These are phyloP conservation scores for Pseudomugil gertrudae DNA, from an alignment of 2,797 vertebrate genomes.

Conservation along the genomic window DNA sequence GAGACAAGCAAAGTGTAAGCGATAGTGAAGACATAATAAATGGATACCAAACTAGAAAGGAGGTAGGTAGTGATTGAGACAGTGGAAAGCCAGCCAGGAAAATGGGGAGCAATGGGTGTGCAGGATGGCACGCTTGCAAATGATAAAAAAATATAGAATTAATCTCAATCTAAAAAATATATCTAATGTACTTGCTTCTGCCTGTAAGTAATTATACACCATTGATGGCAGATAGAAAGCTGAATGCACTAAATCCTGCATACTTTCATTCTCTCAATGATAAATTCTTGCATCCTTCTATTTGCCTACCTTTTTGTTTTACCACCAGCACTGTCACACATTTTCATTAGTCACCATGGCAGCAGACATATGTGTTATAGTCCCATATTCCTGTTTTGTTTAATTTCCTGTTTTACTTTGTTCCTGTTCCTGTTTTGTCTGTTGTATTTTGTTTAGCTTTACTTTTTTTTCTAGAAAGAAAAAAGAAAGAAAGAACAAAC, in stretches of 20 bases:
- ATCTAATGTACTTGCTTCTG: conserved; percentile 22
- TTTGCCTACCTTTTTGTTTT: conserved; percentile 69
- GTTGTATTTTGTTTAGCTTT: too few relatives aligned
- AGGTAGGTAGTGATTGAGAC: conserved; percentile 43
- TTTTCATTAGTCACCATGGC: conserved; percentile 72
- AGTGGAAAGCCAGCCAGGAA: conserved; percentile 28
- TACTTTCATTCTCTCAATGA: conserved; percentile 72
- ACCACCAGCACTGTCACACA: conserved; percentile 61
- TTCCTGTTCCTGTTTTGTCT: too few relatives aligned
- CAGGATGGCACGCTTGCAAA: conserved; percentile 29
- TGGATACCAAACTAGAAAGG: conserved; percentile 40
- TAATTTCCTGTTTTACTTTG: too few relatives aligned
- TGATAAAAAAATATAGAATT: conserved; percentile 17
- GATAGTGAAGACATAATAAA: conserved; percentile 56
- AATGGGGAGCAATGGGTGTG: conserved; percentile 33
- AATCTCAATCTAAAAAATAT: too few relatives aligned
- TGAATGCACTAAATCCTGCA: conserved; percentile 48
- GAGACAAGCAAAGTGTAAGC: conserved; percentile 62
- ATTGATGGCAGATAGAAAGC: conserved; percentile 46
- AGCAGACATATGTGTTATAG: conserved; percentile 35
- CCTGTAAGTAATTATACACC: conserved; percentile 34
- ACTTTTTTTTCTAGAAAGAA: too few relatives aligned
- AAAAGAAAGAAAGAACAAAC: too few relatives aligned
- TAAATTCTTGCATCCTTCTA: conserved; percentile 70
- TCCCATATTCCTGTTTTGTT: too few relatives aligned